phyloP scores from a whole-genome alignment of 2,797 vertebrate genomes.

The Crypturellus tataupa region DNA sequence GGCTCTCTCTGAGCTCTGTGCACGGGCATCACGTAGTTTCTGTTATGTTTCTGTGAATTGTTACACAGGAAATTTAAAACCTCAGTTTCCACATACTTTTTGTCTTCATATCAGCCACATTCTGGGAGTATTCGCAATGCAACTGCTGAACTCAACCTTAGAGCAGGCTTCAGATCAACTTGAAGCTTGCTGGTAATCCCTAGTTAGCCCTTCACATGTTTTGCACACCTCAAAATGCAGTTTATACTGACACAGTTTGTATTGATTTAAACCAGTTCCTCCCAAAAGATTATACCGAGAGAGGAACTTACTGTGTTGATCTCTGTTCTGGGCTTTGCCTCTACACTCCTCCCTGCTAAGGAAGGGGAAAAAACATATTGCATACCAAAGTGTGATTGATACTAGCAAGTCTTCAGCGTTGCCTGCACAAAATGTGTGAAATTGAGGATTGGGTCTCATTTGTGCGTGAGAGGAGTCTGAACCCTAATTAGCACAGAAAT shows the following conservation, averaged over 20 bases:
- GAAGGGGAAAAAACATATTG: background rate
- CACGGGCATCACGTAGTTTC: accelerated
- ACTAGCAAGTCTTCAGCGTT: background rate
- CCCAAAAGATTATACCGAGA: background rate
- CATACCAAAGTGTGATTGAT: background rate
- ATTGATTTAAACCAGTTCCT: background rate
- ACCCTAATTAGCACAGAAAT: background rate
- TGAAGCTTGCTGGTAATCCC: background rate
- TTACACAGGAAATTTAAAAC: background rate
- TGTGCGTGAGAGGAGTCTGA: background rate
- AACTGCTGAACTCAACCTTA: background rate
- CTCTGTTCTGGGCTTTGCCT: background rate
- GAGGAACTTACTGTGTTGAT: background rate
- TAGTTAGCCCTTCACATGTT: background rate
- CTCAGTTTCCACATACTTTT: background rate
- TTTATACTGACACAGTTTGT: background rate
- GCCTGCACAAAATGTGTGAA: background rate
- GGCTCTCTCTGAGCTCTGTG: background rate
- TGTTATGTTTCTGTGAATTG: background rate
- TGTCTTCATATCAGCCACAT: background rate
- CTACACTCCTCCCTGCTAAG: background rate
- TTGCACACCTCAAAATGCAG: background rate
- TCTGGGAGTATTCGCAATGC: background rate
- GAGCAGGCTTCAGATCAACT: background rate
- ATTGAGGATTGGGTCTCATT: background rate